Evolutionary conservation across 2,113 vertebrate species (phyloP).

Genomic region (Crocuta crocuta): DNA sequence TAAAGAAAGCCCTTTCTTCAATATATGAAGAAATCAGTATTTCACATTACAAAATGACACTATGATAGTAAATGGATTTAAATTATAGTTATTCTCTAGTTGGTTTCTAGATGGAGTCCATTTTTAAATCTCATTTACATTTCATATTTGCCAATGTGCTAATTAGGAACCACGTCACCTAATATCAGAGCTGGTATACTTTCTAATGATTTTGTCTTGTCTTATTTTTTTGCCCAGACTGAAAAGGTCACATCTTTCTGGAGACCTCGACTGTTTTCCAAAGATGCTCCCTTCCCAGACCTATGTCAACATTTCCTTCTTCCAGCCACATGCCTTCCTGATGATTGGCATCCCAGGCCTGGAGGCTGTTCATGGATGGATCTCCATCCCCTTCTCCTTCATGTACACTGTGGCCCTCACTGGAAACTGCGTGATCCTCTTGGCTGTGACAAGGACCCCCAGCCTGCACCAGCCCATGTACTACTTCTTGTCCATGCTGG

Average conservation of each 20-base stretch:
- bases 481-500: constrained; percentile 85
- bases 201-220: background rate
- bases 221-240: background rate
- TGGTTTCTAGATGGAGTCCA: background rate
- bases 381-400: constrained; percentile 85
- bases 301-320: constrained; percentile 77
- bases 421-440: constrained; percentile 84
- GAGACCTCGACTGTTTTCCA: background rate
- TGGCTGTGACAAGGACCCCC: constrained; percentile 78
- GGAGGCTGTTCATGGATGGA: constrained; percentile 70
- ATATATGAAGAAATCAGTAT: background rate
- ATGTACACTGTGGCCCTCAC: constrained; percentile 78
- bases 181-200: background rate
- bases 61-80: background rate
- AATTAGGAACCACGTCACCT: background rate
- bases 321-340: constrained; percentile 82
- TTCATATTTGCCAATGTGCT: background rate
- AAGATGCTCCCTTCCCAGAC: background rate
- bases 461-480: constrained; percentile 85
- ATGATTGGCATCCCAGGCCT: constrained; percentile 83
- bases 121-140: background rate
- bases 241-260: background rate
- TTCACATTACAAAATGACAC: background rate
- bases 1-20: background rate
- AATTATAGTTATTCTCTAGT: background rate